phyloP scores from a whole-genome alignment of 2,888 invertebrate species.

The Bombylius major region DNA sequence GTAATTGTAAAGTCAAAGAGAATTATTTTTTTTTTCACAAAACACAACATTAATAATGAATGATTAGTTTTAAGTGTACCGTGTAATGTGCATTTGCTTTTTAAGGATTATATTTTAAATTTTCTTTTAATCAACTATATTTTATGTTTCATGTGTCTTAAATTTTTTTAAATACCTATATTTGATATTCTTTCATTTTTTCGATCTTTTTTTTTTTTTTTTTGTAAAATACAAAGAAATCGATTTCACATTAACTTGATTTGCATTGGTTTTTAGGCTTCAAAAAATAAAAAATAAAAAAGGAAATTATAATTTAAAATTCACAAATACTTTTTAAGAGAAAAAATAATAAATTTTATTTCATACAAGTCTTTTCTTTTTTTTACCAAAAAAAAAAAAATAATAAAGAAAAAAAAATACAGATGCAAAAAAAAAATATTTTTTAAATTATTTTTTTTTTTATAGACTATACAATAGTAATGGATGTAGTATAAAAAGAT shows the following conservation, averaged over 20 bases:
- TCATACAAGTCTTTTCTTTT: too few relatives aligned
- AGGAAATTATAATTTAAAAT: background rate
- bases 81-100: background rate
- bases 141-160: background rate
- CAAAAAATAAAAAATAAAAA: background rate
- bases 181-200: background rate
- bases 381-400: too few relatives aligned
- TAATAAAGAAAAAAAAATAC: too few relatives aligned
- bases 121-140: background rate
- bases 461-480: constrained; percentile 5
- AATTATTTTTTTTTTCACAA: too few relatives aligned
- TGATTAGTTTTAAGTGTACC: too few relatives aligned
- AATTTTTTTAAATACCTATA: background rate
- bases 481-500: constrained; percentile 10
- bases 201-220: too few relatives aligned
- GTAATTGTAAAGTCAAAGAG: too few relatives aligned
- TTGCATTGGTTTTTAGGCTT: too few relatives aligned
- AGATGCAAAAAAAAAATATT: background rate
- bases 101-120: background rate
- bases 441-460: background rate
- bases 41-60: too few relatives aligned
- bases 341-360: too few relatives aligned
- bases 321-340: too few relatives aligned
- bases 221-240: background rate
- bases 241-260: background rate